Percentiles rank a stretch among this genome's conserved stretches.
phyloP scores from a whole-genome alignment of 2,113 vertebrate species.

The Anhinga anhinga region DNA sequence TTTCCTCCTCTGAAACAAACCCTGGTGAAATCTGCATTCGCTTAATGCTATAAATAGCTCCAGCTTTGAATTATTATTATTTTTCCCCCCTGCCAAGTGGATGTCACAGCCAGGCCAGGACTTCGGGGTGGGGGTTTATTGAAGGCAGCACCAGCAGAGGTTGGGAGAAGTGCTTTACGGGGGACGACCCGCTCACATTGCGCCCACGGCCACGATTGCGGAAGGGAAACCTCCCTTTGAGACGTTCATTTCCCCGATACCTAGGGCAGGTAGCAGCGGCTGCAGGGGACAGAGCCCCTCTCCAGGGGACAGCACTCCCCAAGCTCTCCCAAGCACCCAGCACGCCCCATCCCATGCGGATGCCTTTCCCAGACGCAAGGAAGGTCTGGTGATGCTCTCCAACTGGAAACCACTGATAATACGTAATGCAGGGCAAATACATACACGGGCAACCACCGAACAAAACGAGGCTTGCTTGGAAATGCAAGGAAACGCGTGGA shows the following conservation, averaged over 20 bases:
- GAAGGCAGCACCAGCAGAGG: neutral
- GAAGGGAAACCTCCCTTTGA: neutral
- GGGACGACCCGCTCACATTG: neutral
- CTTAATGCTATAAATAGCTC: constrained; percentile 61
- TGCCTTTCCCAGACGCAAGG: neutral
- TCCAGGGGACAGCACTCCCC: rapidly evolving
- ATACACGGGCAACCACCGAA: neutral
- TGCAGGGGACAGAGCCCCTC: neutral
- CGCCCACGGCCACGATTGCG: rapidly evolving
- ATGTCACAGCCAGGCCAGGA: neutral
- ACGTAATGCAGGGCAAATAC: neutral
- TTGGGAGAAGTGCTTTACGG: constrained; percentile 13
- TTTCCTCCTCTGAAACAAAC: constrained; percentile 50
- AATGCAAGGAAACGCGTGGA: neutral
- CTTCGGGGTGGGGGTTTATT: neutral
- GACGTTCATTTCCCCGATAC: rapidly evolving
- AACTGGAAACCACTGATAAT: neutral
- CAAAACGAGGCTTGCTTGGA: neutral
- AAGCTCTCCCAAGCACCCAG: neutral
- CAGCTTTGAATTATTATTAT: neutral
- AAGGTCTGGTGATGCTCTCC: neutral
- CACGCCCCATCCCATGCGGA: rapidly evolving
- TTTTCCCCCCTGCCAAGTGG: neutral
- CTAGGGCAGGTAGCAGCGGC: neutral
- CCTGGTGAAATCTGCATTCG: constrained; percentile 51